Base-by-base conservation (phyloP, 2,797 vertebrate genomes). In the Brachymystax lenok region DNA sequence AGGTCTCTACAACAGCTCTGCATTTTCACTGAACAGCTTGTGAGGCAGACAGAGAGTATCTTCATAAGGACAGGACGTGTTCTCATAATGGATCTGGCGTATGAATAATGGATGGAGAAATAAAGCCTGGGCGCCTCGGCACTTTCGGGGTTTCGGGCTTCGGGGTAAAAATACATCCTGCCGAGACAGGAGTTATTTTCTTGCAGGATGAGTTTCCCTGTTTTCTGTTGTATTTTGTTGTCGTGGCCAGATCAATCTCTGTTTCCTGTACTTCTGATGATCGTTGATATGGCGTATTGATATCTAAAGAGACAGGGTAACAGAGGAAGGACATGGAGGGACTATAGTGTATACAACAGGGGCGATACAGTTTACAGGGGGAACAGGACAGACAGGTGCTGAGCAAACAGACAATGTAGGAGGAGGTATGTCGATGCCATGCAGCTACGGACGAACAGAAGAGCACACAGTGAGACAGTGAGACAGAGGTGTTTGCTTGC, bases 61-160 rank as follows among this genome's bases (percentile, higher is more conserved):
- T 85, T 85, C 77, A 79, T 74, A 54, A 6, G 74, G 74, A 78
- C 77, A 74, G 77, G 73, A 80, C 51, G 81, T 80, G 78, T 77
- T 63, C 82, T 79, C 90, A 82, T 79, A 87, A 91, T 89, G 90
- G 82, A 84, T 86, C 88, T 75, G 77, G 75, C 28, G 75, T 85
- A 74, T 84, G 79, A 93, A 93, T 93, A 90, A 93, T 93, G 80
- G 86, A 92, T 79, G 59, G 73, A 80, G 70, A 83, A 86, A 87
- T 83, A 85, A 87, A 86, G 82, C 81, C 81, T 83, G 75, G 21
- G 77, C 77, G 76, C 81, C 80, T 78, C 50, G 5, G 73, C 80
- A 79, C 80, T 24, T 24, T 24, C 24, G 24, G 24, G 24, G 24
- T 24, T 24, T 24, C 24, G 24, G 21, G 85, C 74, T 66, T 72